Evolutionary conservation across 2,113 vertebrate species (phyloP).

Genomic region (Hippopotamus amphibius): DNA sequence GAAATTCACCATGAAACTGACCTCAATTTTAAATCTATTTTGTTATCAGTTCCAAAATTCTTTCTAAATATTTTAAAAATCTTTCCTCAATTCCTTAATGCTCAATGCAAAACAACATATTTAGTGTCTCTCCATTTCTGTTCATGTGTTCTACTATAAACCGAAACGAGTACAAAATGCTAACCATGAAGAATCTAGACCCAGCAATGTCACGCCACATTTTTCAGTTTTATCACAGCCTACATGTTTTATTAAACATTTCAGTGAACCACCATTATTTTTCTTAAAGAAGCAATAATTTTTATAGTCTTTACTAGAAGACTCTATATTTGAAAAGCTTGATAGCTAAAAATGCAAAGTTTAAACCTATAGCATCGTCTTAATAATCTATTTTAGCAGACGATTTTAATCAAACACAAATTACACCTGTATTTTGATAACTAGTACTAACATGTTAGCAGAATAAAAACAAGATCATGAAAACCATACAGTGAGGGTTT

Average conservation of each 20-base stretch:
- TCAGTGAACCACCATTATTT: neutral
- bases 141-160: neutral
- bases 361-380: neutral
- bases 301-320: neutral
- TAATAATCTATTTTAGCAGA: neutral
- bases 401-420: conserved; percentile 23
- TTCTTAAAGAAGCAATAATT: conserved; percentile 13
- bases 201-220: neutral
- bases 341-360: neutral
- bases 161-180: neutral
- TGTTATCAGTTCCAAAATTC: neutral
- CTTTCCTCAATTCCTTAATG: neutral
- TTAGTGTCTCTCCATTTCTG: neutral
- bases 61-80: neutral
- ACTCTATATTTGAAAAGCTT: neutral
- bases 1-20: neutral
- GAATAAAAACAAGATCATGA: conserved; percentile 9
- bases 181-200: neutral
- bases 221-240: neutral
- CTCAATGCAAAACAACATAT: neutral
- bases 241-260: neutral
- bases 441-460: neutral
- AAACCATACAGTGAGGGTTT: neutral
- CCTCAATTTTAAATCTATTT: conserved; percentile 32
- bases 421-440: conserved; percentile 39